Percentiles rank a stretch among this genome's conserved stretches.
These are phyloP conservation scores for Eretmochelys imbricata DNA, from an alignment of 2,113 vertebrate genomes.

Conservation along the genomic window DNA sequence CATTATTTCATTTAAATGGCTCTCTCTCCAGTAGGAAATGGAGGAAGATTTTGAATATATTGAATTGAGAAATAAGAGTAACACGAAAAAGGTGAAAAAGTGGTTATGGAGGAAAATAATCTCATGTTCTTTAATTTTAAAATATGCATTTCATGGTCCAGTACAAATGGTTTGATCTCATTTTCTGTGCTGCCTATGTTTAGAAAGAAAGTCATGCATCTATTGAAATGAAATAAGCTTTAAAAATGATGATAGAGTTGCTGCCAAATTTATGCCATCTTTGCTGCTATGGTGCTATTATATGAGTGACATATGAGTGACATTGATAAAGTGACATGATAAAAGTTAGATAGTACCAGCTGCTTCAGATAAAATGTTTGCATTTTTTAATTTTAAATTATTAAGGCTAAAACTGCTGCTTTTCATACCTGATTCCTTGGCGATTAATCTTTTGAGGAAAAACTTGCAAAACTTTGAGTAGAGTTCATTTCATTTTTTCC, in stretches of 20 bases:
- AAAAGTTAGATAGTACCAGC: fast-evolving
- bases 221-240: not conserved
- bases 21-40: fast-evolving
- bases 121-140: not conserved
- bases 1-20: not conserved
- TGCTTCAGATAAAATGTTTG: not conserved
- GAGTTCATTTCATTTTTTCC: not conserved
- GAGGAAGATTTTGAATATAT: not conserved
- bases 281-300: not conserved
- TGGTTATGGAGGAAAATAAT: not conserved
- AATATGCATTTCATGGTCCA: not conserved
- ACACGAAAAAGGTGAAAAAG: not conserved
- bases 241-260: not conserved
- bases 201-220: not conserved
- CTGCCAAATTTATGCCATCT: not conserved
- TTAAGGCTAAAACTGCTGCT: not conserved
- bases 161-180: not conserved
- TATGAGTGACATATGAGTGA: not conserved
- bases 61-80: not conserved
- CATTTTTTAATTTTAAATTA: not conserved
- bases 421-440: not conserved
- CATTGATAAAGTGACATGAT: not conserved
- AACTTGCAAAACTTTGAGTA: not conserved
- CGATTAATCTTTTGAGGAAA: not conserved
- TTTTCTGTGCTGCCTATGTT: not conserved